Evolutionary conservation across 2,113 vertebrate genomes (phyloP).

Genomic region (Istiophorus platypterus): DNA sequence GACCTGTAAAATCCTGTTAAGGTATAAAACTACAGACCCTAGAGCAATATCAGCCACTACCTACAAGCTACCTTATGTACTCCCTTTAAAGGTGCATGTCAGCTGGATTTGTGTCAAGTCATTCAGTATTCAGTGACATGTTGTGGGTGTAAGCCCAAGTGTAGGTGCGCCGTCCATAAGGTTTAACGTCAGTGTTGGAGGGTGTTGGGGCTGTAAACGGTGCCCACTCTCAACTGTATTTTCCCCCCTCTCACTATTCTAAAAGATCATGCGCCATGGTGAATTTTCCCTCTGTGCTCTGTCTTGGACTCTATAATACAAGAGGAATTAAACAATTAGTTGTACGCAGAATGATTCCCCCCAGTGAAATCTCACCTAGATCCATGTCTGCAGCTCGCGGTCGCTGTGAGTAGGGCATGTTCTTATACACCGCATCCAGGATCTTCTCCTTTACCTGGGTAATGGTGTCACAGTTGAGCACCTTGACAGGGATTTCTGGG

Average conservation of each 20-base stretch:
- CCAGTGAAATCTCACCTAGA: constrained; percentile 83
- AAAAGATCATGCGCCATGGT: constrained; percentile 1
- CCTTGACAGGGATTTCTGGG: constrained; percentile 94
- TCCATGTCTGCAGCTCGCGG: constrained; percentile 93
- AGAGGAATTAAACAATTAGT: neutral
- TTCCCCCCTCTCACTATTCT: constrained; percentile 26
- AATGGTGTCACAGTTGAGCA: constrained; percentile 95
- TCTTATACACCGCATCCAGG: constrained; percentile 93
- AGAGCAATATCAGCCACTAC: constrained; percentile 43
- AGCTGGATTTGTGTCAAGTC: constrained; percentile 65
- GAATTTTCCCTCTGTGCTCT: neutral
- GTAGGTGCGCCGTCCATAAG: constrained; percentile 70
- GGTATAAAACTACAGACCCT: constrained; percentile 53
- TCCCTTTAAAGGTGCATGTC: constrained; percentile 60
- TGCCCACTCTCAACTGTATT: neutral
- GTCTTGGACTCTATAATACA: neutral
- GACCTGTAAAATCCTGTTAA: constrained; percentile 55
- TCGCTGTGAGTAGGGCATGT: constrained; percentile 92
- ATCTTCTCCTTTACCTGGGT: constrained; percentile 97
- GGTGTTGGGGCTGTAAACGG: constrained; percentile 52
- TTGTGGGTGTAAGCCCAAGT: constrained; percentile 64
- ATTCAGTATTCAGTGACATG: constrained; percentile 59
- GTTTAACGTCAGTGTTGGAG: constrained; percentile 60
- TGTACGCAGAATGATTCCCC: neutral
- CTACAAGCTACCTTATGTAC: constrained; percentile 51